Conservation (phyloP, 1,140 invertebrate genomes). For the Zelostemma sp. region DNA sequence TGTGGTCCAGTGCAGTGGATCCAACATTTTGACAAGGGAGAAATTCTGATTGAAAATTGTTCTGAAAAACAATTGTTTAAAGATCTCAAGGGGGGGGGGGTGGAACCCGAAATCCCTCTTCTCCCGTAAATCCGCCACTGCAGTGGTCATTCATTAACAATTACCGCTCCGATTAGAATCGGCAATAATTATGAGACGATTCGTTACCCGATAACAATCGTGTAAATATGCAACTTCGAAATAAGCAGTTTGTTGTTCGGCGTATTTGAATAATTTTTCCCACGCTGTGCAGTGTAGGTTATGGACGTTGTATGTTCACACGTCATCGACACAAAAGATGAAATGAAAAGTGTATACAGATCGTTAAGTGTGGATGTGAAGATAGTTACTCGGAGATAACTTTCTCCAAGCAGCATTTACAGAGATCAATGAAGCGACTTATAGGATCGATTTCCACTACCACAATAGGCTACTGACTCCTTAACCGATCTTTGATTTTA, state of each 20-base stretch:
- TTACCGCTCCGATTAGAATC: too few species aligned
- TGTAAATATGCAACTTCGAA: not conserved
- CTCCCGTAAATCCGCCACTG: too few species aligned
- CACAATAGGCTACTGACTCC: slow-evolving; percentile 22
- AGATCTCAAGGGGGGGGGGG: too few species aligned
- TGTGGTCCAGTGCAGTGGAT: too few species aligned
- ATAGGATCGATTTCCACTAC: slow-evolving; percentile 35
- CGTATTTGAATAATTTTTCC: slow-evolving; percentile 12
- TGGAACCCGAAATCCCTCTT: too few species aligned
- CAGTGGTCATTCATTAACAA: too few species aligned
- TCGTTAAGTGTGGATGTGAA: slow-evolving; percentile 30
- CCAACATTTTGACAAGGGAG: too few species aligned
- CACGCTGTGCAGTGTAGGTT: not conserved
- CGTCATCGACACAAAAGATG: slow-evolving; percentile 24
- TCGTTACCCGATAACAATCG: too few species aligned
- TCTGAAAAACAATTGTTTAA: too few species aligned
- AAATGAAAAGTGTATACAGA: slow-evolving; percentile 28
- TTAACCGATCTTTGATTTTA: slow-evolving; percentile 11
- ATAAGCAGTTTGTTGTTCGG: not conserved
- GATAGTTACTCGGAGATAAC: slow-evolving; percentile 48
- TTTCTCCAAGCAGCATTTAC: slow-evolving; percentile 49
- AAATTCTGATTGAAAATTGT: too few species aligned
- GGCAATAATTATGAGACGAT: too few species aligned
- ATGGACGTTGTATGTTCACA: slow-evolving; percentile 12
- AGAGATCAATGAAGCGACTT: slow-evolving; percentile 46